Evolutionary conservation across 1,140 invertebrate species (phyloP).

Genomic region (Gerris buenoi): DNA sequence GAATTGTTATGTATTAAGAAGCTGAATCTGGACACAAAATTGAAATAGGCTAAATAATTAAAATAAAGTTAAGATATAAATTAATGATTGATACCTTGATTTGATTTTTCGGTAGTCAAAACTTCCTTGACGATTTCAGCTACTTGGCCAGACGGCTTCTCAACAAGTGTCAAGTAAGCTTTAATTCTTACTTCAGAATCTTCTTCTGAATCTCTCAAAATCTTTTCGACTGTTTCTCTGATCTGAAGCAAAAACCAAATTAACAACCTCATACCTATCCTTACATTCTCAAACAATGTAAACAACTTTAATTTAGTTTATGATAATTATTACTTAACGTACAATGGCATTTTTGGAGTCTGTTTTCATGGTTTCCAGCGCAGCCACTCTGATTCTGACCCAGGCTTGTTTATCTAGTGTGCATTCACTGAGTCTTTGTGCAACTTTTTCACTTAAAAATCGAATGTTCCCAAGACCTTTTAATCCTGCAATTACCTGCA

Average conservation of each 20-base stretch:
- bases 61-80: too few relatives aligned
- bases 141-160: slow-evolving; percentile 51
- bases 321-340: too few relatives aligned
- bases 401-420: slow-evolving; percentile 43
- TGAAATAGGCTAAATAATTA: too few relatives aligned
- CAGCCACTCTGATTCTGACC: slow-evolving; percentile 57
- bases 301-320: too few relatives aligned
- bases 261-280: too few relatives aligned
- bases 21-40: too few relatives aligned
- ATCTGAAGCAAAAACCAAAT: too few relatives aligned
- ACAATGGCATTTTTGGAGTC: slow-evolving; percentile 48
- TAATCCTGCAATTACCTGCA: slow-evolving; percentile 49
- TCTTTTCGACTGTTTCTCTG: slow-evolving; percentile 37
- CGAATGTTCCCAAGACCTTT: slow-evolving; percentile 72
- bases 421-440: slow-evolving; percentile 46
- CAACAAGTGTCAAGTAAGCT: slow-evolving; percentile 60
- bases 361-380: slow-evolving; percentile 57
- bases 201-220: slow-evolving; percentile 50
- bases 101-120: slow-evolving; percentile 34
- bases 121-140: slow-evolving; percentile 46
- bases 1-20: too few relatives aligned
- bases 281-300: too few relatives aligned
- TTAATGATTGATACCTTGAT: slow-evolving; percentile 51
- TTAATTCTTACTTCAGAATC: slow-evolving; percentile 80
- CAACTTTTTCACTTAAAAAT: slow-evolving; percentile 43